Evolutionary conservation across 2,797 vertebrate species (phyloP).

Genomic region (Salmo trutta): DNA sequence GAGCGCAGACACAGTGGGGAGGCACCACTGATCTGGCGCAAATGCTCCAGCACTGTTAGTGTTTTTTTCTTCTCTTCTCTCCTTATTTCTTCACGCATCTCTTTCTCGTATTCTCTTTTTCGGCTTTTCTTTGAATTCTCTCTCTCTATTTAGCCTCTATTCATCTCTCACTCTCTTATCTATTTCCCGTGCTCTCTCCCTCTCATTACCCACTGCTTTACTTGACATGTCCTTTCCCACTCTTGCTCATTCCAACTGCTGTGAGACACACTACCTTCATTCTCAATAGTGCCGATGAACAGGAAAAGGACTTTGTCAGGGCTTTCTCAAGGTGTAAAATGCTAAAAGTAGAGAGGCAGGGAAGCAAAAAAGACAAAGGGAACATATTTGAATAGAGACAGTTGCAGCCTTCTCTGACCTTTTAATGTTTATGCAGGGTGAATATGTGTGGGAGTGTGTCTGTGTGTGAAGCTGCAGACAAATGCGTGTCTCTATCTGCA

Average conservation of each 20-base stretch:
- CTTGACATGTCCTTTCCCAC: not conserved
- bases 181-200: not conserved
- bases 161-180: not conserved
- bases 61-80: not conserved
- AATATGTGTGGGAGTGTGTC: not conserved
- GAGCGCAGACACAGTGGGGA: conserved; percentile 32
- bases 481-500: not conserved
- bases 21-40: conserved; percentile 13
- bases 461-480: not conserved
- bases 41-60: not conserved
- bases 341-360: not conserved
- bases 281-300: not conserved
- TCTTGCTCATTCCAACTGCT: not conserved
- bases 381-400: not conserved
- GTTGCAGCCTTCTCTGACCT: conserved; percentile 14
- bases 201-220: not conserved
- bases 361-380: not conserved
- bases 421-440: not conserved
- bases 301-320: conserved; percentile 2
- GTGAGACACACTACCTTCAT: not conserved
- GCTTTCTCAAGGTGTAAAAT: not conserved
- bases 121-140: conserved; percentile 6
- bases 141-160: not conserved
- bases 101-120: not conserved
- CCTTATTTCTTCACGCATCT: not conserved